Evolutionary conservation across 2,797 vertebrate genomes (phyloP).

Genomic region (Psittacula derbiana): DNA sequence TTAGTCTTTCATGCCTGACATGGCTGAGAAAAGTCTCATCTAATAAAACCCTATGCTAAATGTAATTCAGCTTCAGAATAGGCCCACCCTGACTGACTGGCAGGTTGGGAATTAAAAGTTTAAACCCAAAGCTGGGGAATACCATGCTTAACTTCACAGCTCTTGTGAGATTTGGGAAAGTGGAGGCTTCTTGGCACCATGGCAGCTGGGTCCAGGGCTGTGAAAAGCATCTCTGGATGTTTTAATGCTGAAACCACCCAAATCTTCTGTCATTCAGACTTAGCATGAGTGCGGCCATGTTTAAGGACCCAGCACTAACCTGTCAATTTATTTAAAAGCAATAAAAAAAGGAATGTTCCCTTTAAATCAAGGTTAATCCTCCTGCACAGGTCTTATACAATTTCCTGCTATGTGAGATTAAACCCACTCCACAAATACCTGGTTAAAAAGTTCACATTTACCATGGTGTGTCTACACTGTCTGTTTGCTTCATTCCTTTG

Average conservation of each 20-base stretch:
- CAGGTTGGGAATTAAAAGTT: conserved; percentile 19
- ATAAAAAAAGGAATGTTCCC: conserved; percentile 18
- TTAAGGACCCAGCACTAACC: not conserved
- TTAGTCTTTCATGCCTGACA: conserved; percentile 1
- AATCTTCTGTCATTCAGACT: conserved; percentile 56
- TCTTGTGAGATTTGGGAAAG: not conserved
- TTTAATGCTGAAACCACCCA: conserved; percentile 14
- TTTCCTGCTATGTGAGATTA: not conserved
- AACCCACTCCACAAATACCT: not conserved
- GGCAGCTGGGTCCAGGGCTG: not conserved
- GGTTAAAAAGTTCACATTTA: not conserved
- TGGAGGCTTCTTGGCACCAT: not conserved
- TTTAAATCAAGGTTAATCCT: conserved; percentile 56
- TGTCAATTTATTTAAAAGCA: conserved; percentile 61
- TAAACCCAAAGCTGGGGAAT: not conserved
- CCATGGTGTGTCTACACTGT: not conserved
- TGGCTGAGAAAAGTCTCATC: not conserved
- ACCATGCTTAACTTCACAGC: not conserved
- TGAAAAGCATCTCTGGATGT: not conserved
- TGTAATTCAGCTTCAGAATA: not conserved
- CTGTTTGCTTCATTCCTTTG: not conserved
- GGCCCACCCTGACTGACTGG: not conserved
- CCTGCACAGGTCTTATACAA: not conserved
- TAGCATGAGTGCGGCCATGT: not conserved
- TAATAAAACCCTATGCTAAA: conserved; percentile 4